Evolutionary conservation across 2,888 invertebrate genomes (phyloP).

Genomic region (Morpho deidamia): DNA sequence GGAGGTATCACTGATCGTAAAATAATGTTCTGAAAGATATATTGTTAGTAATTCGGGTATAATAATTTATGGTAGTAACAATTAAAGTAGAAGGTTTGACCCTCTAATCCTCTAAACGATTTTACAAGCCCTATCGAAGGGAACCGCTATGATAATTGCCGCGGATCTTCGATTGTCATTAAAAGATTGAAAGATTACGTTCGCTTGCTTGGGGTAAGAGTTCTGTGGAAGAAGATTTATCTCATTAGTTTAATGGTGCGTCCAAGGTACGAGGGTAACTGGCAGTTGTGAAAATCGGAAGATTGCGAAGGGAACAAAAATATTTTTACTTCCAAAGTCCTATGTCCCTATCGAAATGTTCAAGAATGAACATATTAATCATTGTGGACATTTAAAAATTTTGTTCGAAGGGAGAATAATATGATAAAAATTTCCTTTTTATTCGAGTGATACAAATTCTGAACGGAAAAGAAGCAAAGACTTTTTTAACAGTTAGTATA

Average conservation of each 20-base stretch:
- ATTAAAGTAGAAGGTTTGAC: constrained; percentile 12
- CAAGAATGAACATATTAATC: too few species aligned
- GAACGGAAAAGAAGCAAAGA: too few species aligned
- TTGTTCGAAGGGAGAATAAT: too few species aligned
- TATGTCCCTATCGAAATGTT: neutral
- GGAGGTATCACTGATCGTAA: too few species aligned
- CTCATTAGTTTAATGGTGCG: constrained; percentile 74
- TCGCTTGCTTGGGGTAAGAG: constrained; percentile 50
- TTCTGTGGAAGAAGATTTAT: constrained; percentile 55
- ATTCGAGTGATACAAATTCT: neutral
- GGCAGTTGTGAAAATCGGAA: constrained; percentile 12
- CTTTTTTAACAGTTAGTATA: too few species aligned
- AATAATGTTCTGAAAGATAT: too few species aligned
- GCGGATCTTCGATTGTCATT: constrained; percentile 58
- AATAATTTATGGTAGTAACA: neutral
- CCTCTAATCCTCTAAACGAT: constrained; percentile 30
- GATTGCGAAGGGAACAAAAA: constrained; percentile 27
- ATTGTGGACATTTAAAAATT: too few species aligned
- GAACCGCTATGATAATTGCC: constrained; percentile 44
- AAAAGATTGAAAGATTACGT: constrained; percentile 74
- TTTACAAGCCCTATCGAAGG: constrained; percentile 23
- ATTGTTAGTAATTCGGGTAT: too few species aligned
- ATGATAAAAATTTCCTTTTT: too few species aligned
- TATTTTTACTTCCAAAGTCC: constrained; percentile 22
- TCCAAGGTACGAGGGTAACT: constrained; percentile 45